These are phyloP conservation scores for Percina caprodes DNA, from an alignment of 2,113 vertebrate genomes.

Conservation along the genomic window DNA sequence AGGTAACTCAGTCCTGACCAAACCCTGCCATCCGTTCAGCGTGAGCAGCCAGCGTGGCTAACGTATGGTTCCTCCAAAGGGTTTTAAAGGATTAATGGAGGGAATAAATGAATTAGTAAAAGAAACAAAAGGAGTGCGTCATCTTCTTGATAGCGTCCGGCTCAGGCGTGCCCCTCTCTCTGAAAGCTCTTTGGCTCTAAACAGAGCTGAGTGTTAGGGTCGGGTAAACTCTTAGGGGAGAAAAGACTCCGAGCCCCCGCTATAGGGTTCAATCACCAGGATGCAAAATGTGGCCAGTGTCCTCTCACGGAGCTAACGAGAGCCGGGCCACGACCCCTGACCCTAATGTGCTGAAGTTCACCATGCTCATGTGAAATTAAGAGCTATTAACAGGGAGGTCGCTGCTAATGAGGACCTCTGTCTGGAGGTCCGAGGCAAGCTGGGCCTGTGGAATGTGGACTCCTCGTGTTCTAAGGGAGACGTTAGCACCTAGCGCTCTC, in stretches of 20 bases:
- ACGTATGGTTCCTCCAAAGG: not conserved
- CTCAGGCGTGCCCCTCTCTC: slow-evolving; percentile 27
- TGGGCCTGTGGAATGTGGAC: slow-evolving; percentile 65
- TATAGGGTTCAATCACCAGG: slow-evolving; percentile 62
- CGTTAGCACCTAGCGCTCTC: slow-evolving; percentile 30
- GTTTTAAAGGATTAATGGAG: slow-evolving; percentile 55
- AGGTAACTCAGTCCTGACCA: not conserved
- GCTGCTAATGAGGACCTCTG: slow-evolving; percentile 80
- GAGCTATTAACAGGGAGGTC: slow-evolving; percentile 74
- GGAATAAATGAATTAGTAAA: slow-evolving; percentile 35
- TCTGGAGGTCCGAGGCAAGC: slow-evolving; percentile 48
- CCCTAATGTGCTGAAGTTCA: slow-evolving; percentile 59
- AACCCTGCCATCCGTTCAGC: not conserved
- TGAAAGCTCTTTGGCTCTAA: slow-evolving; percentile 46
- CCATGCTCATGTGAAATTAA: slow-evolving; percentile 79
- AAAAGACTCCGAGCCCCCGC: slow-evolving; percentile 57
- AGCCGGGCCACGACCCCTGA: slow-evolving; percentile 70
- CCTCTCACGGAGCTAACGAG: slow-evolving; percentile 76
- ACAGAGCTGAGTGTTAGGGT: slow-evolving; percentile 78
- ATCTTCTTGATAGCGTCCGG: slow-evolving; percentile 16
- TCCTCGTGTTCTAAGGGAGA: slow-evolving; percentile 41
- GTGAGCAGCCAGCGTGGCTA: not conserved
- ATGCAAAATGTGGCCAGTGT: slow-evolving; percentile 67
- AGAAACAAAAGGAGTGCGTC: slow-evolving; percentile 22
- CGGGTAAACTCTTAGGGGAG: slow-evolving; percentile 74